Base-by-base conservation (phyloP, 2,113 vertebrate genomes). In the Chitala chitala region DNA sequence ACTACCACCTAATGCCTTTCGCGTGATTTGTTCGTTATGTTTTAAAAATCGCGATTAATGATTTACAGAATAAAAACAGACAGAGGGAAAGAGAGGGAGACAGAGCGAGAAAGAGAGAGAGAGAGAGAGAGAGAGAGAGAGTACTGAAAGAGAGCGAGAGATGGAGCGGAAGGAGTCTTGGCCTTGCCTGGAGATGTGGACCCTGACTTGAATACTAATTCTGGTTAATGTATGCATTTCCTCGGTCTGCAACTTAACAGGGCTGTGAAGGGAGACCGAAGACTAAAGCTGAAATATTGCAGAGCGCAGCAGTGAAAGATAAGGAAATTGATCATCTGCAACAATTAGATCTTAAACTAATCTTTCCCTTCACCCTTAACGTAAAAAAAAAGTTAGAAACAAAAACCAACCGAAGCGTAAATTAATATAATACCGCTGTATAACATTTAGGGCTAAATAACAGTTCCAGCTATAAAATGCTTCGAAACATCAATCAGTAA, bases 181-280 rank as follows among this genome's bases (percentile, higher is more conserved):
- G 85, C 85, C 85, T 88, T 86, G 89, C 87, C 87, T 90, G 87
- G 86, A 89, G 89, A 89, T 86, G 84, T 83, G 83, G 83, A 84
- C 85, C 88, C 87, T 91, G 90, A 91, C 89, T 87, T 83, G 90
- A 91, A 91, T 91, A 90, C 89, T 91, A 91, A 91, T 91, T 87
- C 75, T 79, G 82, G 73, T 83, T 88, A 89, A 91, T 89, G 87
- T 89, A 91, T 91, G 88, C 89, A 89, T 88, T 86, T 88, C 83
- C 86, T 87, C 87, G 88, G 87, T 86, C 88, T 89, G 90, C 86
- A 87, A 85, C 87, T 85, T 86, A 78, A 81, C 85, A 83, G 86
- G 85, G 82, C 79, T 58, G 74, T 73, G 86, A 84, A 85, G 83
- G 75, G n/a, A 20, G 75, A 75, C 76, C 51, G 54, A 69, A 70